Conservation (phyloP, 2,888 invertebrate species). For the Cylindroiulus punctatus region DNA sequence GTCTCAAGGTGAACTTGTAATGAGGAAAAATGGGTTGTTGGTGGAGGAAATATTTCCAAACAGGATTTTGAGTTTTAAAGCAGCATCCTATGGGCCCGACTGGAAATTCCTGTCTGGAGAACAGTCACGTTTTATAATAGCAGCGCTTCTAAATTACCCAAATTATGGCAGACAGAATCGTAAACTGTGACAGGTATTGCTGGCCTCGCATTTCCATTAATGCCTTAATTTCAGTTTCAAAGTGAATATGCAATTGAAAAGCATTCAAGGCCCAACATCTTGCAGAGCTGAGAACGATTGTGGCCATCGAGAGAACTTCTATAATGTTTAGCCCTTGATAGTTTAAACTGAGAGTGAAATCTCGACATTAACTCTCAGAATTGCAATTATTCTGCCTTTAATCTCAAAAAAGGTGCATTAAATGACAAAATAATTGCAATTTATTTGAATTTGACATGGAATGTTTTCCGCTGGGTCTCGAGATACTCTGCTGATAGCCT, state of each 20-base stretch:
- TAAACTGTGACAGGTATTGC: neutral
- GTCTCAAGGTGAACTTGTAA: neutral
- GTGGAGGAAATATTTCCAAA: slow-evolving; percentile 19
- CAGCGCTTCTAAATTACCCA: neutral
- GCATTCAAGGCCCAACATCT: neutral
- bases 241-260: neutral
- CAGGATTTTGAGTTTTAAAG: neutral
- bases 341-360: too few species aligned
- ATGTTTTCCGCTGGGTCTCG: too few species aligned
- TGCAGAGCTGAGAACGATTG: too few species aligned
- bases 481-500: too few species aligned
- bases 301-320: too few species aligned
- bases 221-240: neutral
- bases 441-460: too few species aligned
- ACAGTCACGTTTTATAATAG: neutral
- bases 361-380: too few species aligned
- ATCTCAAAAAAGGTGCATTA: too few species aligned
- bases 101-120: neutral
- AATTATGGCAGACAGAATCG: neutral
- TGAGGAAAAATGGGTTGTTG: neutral
- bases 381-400: too few species aligned
- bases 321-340: too few species aligned
- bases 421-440: too few species aligned
- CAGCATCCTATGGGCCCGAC: neutral
- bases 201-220: neutral